These are phyloP conservation scores for Lerema accius DNA, from an alignment of 1,140 invertebrate genomes.

Conservation along the genomic window DNA sequence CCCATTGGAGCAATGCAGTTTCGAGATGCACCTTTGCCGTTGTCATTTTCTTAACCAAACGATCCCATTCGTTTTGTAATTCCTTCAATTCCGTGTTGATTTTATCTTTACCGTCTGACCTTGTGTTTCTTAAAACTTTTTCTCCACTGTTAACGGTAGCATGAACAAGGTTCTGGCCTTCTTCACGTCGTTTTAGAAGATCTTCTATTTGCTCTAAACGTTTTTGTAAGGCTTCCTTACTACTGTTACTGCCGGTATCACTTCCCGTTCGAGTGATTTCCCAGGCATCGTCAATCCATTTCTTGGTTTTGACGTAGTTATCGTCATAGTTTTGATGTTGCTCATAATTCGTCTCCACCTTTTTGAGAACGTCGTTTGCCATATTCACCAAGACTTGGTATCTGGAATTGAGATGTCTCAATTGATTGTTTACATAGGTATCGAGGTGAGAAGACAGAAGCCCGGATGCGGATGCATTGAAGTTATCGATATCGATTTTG, in stretches of 20 bases:
- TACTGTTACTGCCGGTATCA: conserved; percentile 90
- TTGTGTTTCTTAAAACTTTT: conserved; percentile 93
- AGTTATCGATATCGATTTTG: conserved; percentile 92
- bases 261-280: conserved; percentile 92
- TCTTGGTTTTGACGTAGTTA: conserved; percentile 90
- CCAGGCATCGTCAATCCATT: conserved; percentile 95
- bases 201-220: conserved; percentile 93
- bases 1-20: conserved; percentile 95
- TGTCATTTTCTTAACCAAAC: conserved; percentile 95
- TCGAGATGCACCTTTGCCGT: conserved; percentile 96
- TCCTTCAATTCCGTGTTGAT: conserved; percentile 95
- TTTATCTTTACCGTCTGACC: conserved; percentile 94
- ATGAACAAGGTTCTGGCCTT: conserved; percentile 95
- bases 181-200: conserved; percentile 91
- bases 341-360: conserved; percentile 94
- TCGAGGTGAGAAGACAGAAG: conserved; percentile 93
- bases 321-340: conserved; percentile 94
- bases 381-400: conserved; percentile 95
- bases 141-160: conserved; percentile 96
- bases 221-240: conserved; percentile 92
- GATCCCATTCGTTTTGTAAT: conserved; percentile 96
- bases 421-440: conserved; percentile 95
- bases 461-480: conserved; percentile 90
- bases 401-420: conserved; percentile 94
- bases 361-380: conserved; percentile 96